A percentile compares a stretch with the other conserved stretches of the same genome.
phyloP scores from a whole-genome alignment of 1,140 invertebrate species.

The Conus ventricosus region DNA sequence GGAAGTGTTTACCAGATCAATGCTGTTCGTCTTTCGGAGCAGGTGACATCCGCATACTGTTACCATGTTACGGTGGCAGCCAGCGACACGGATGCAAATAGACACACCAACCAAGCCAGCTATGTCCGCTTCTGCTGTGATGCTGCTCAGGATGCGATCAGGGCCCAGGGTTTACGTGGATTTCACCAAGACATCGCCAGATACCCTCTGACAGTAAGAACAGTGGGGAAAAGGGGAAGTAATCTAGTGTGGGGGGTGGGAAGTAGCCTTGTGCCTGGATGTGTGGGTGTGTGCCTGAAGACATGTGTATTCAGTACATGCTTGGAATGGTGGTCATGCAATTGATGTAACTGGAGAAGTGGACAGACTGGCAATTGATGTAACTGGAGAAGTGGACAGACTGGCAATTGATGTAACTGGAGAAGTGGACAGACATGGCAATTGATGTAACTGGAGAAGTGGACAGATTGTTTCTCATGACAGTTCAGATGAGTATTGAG shows the following conservation, averaged over 20 bases:
- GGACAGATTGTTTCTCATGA: too few species aligned
- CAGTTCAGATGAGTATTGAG: too few species aligned
- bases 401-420: too few species aligned
- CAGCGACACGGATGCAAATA: constrained; percentile 43
- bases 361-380: too few species aligned
- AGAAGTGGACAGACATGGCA: too few species aligned
- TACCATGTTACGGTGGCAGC: constrained; percentile 18
- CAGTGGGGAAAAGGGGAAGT: background rate
- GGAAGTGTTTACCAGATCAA: too few species aligned
- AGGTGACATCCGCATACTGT: background rate
- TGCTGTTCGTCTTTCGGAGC: background rate
- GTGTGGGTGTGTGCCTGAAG: too few species aligned
- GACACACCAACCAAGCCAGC: constrained; percentile 41
- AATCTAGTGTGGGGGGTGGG: background rate
- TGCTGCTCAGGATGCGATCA: constrained; percentile 21
- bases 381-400: too few species aligned
- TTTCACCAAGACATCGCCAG: constrained; percentile 20
- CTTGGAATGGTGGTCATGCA: too few species aligned
- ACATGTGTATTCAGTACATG: too few species aligned
- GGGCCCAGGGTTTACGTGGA: background rate
- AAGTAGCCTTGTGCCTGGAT: background rate
- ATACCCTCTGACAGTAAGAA: constrained; percentile 22
- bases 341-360: too few species aligned
- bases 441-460: too few species aligned
- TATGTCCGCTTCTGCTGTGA: constrained; percentile 44